These are phyloP conservation scores for Schizaphis graminum DNA, from an alignment of 2,888 invertebrate species.

Conservation along the genomic window DNA sequence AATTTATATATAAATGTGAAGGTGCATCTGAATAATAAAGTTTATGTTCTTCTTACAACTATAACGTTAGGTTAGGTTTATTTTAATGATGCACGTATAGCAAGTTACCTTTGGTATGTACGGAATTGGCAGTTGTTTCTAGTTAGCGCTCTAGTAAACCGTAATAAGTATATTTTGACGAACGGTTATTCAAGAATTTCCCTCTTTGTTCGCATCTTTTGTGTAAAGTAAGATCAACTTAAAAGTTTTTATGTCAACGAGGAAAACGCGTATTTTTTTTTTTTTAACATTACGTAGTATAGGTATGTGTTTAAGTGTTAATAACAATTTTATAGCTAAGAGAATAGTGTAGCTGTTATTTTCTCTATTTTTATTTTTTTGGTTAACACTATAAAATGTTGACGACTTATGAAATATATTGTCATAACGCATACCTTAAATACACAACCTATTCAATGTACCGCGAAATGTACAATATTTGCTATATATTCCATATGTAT, in stretches of 20 bases:
- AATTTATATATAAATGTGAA: background rate
- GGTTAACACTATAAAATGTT: background rate
- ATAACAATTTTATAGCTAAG: background rate
- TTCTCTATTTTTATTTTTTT: background rate
- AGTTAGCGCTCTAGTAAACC: background rate
- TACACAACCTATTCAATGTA: background rate
- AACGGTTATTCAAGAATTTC: constrained; percentile 13
- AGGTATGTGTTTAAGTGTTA: background rate
- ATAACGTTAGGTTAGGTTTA: background rate
- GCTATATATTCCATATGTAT: background rate
- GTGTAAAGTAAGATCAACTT: background rate
- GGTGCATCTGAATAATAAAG: constrained; percentile 29
- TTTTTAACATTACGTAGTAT: background rate
- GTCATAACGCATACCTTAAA: background rate
- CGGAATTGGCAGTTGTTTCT: background rate
- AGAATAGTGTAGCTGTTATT: background rate
- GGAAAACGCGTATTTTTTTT: background rate
- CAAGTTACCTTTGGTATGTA: background rate
- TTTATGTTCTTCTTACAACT: background rate
- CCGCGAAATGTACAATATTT: background rate
- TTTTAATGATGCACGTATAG: constrained; percentile 1
- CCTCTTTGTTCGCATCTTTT: background rate
- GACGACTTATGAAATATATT: background rate
- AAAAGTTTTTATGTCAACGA: background rate
- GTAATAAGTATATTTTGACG: background rate